These are phyloP conservation scores for Cybosia mesomella DNA, from an alignment of 2,888 invertebrate species.

Conservation along the genomic window DNA sequence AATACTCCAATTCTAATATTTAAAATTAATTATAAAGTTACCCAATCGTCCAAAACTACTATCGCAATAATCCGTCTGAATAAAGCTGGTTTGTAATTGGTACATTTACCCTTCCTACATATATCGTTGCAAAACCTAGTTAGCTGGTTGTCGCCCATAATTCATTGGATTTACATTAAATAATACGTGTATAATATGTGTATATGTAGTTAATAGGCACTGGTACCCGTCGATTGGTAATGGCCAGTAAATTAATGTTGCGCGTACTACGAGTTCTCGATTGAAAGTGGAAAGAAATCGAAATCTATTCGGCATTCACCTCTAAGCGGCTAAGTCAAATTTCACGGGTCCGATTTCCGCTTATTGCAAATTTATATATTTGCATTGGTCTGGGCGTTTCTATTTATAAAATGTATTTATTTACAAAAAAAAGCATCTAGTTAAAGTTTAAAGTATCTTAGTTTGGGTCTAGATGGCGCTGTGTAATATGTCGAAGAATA, in stretches of 20 bases:
- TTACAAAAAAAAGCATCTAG: too few species aligned
- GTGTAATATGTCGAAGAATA: too few species aligned
- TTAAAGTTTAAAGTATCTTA: too few species aligned
- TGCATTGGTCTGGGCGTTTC: too few species aligned
- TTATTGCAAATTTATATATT: too few species aligned
- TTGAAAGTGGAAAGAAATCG: not conserved
- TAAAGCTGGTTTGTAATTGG: conserved; percentile 12
- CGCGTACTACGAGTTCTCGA: conserved; percentile 11
- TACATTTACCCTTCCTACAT: conserved; percentile 3
- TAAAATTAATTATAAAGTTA: conserved; percentile 3
- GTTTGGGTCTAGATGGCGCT: too few species aligned
- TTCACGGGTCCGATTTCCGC: too few species aligned
- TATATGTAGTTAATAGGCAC: conserved; percentile 17
- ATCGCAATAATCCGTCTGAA: conserved; percentile 3
- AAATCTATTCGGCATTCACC: not conserved
- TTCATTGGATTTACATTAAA: conserved; percentile 43
- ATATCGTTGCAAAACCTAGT: conserved; percentile 27
- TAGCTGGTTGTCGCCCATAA: conserved; percentile 22
- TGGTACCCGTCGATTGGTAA: conserved; percentile 7
- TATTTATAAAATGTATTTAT: too few species aligned
- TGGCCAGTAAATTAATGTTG: conserved; percentile 26
- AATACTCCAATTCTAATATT: not conserved
- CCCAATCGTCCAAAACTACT: not conserved
- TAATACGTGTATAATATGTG: conserved; percentile 29
- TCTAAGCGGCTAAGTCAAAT: too few species aligned